A percentile compares a stretch with the other conserved stretches of the same genome.
Conservation (phyloP, 2,113 vertebrate genomes). For the Verasper variegatus region DNA sequence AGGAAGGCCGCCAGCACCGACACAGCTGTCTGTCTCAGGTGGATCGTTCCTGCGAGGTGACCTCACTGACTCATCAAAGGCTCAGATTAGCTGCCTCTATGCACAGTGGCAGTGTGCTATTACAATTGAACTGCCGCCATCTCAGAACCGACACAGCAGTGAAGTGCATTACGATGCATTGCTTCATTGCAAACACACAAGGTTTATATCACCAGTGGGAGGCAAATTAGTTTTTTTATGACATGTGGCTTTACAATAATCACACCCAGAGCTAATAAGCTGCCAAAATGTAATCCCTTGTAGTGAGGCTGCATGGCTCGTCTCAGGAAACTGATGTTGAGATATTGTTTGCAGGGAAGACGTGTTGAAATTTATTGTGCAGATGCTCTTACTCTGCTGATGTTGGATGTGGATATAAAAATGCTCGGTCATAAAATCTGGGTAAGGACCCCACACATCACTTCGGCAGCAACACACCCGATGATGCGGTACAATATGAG, state of each 20-base stretch:
- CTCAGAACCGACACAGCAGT: conserved; percentile 22
- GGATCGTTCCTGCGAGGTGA: conserved; percentile 44
- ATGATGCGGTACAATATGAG: not conserved
- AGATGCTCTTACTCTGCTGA: conserved; percentile 29
- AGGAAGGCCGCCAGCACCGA: conserved; percentile 29
- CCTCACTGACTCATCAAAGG: conserved; percentile 57
- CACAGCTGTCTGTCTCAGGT: conserved; percentile 63
- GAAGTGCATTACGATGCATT: conserved; percentile 23
- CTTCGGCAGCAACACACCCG: conserved; percentile 11
- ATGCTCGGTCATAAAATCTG: conserved; percentile 23
- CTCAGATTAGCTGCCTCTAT: conserved; percentile 5
- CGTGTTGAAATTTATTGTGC: not conserved
- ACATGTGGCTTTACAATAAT: conserved; percentile 38
- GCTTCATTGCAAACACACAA: conserved; percentile 32
- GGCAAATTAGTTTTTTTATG: conserved; percentile 34
- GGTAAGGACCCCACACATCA: not conserved
- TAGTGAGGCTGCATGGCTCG: conserved; percentile 39
- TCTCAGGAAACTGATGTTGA: conserved; percentile 34
- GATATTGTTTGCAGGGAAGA: conserved; percentile 22
- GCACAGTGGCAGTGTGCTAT: conserved; percentile 6
- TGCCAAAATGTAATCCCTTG: conserved; percentile 31
- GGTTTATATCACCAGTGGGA: conserved; percentile 19
- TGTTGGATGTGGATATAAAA: conserved; percentile 12
- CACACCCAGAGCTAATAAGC: conserved; percentile 37
- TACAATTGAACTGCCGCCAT: not conserved